Evolutionary conservation across 2,113 vertebrate genomes (phyloP), one percentile per base, ranked within the genome.

Genomic region (Melanerpes formicivorus): DNA sequence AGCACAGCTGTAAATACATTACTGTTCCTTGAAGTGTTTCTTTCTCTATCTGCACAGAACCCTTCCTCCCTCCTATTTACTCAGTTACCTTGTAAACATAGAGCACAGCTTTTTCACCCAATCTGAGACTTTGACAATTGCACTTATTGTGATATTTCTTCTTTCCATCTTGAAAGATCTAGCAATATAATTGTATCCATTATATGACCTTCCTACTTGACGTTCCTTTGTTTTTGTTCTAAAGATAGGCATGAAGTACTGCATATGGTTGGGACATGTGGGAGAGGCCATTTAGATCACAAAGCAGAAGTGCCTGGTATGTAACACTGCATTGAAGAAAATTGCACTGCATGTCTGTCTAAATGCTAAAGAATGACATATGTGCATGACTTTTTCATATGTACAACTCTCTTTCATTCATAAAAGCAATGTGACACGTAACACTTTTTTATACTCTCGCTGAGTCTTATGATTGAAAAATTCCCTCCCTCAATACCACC

Each of bases 401-500:
- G 15, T 65, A 73, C 59, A 87, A n/a, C 17, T 52, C 5, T 26
- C 8, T 62, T 66, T 50, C 21, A n/a, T 84, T 58, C 12, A 18
- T 15, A 40, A 87, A n/a, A 72, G 10, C 15, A 58, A 65, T 29
- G 26, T 1, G 2, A 76, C 4, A 19, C 10, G 6, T 2, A 58
- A 40, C 7, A 3, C 25, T 21, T 58, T 58, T 60, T 80, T 8
- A 15, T 52, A 12, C 5, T 67, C 21, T 25, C 26, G 16, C 4
- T 82, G 52, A 42, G 22, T 82, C 34, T 7, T 80, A 37, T 55
- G 56, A 18, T 48, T 81, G 52, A 73, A 93, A 65, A 21, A 0
- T 4, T 8, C 3, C 0, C 10, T 6, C 10, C n/a, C 11, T 54
- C 15, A 48, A 21, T 37, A 37, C 1, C 9, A 11, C 16, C 32